Evolutionary conservation across 2,797 vertebrate genomes (phyloP).

Genomic region (Tokudaia tokunoshimensis): DNA sequence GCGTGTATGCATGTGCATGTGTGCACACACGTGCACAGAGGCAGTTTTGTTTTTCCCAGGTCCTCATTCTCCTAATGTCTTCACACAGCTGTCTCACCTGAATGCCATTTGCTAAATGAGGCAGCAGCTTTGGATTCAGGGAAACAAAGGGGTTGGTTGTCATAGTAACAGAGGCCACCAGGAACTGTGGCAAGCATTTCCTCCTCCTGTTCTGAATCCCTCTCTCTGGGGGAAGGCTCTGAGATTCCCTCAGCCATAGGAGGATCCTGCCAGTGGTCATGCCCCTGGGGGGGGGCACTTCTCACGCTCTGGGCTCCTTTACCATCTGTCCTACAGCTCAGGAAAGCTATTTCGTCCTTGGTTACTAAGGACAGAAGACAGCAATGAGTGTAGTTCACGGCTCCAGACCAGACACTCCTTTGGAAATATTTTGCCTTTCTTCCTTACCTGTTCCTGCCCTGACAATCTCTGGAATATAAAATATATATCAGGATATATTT

Average conservation of each 20-base stretch:
- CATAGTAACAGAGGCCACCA: constrained; percentile 74
- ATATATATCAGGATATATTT: not conserved
- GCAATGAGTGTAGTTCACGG: not conserved
- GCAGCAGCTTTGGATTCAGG: constrained; percentile 55
- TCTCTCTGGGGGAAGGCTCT: not conserved
- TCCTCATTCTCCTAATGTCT: constrained; percentile 53
- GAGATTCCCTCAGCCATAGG: not conserved
- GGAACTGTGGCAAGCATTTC: not conserved
- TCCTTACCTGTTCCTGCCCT: not conserved
- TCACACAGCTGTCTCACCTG: constrained; percentile 79
- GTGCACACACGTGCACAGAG: not conserved
- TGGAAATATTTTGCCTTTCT: constrained; percentile 14
- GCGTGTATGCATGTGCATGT: too few species aligned
- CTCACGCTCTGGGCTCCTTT: not conserved
- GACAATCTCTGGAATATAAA: not conserved
- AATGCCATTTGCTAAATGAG: constrained; percentile 65
- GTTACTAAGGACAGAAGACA: not conserved
- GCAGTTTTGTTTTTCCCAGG: not conserved
- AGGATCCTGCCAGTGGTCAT: not conserved
- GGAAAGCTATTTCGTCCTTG: not conserved
- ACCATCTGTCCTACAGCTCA: not conserved
- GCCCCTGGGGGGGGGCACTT: not conserved
- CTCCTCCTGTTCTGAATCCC: constrained; percentile 44
- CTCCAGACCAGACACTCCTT: not conserved
- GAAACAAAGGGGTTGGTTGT: constrained; percentile 76